These are phyloP conservation scores for Anoplius nigerrimus DNA, from an alignment of 2,888 invertebrate species.

Conservation along the genomic window DNA sequence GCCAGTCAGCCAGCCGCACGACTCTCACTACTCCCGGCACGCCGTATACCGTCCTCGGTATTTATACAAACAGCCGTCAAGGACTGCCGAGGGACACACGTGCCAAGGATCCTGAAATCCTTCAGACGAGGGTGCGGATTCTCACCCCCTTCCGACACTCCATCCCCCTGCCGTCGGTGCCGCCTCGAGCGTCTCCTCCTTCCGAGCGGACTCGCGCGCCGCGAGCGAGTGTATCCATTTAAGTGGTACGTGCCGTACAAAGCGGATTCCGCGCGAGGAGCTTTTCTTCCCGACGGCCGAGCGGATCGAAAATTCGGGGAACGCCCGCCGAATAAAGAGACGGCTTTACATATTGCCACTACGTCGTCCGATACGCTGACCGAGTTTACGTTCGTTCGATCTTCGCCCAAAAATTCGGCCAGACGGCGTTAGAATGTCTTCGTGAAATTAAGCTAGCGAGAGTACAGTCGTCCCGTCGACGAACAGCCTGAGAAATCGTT, in stretches of 20 bases:
- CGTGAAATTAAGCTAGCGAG: too few species aligned
- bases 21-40: conserved; percentile 11
- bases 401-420: neutral
- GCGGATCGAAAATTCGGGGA: conserved; percentile 33
- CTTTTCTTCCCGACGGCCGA: too few species aligned
- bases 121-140: conserved; percentile 14
- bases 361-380: neutral
- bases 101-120: conserved; percentile 33
- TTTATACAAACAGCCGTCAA: conserved; percentile 24
- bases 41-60: neutral
- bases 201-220: conserved; percentile 38
- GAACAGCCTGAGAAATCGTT: neutral
- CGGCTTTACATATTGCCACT: neutral
- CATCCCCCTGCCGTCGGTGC: too few species aligned
- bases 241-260: conserved; percentile 46
- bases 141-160: neutral
- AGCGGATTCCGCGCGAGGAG: conserved; percentile 13
- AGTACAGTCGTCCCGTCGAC: neutral
- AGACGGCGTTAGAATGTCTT: too few species aligned
- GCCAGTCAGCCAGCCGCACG: neutral
- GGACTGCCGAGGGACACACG: conserved; percentile 42
- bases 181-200: conserved; percentile 18
- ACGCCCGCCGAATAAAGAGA: conserved; percentile 7
- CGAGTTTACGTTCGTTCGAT: neutral
- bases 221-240: conserved; percentile 38